These are phyloP conservation scores for Rhea pennata DNA, from an alignment of 2,113 vertebrate genomes.

Conservation along the genomic window DNA sequence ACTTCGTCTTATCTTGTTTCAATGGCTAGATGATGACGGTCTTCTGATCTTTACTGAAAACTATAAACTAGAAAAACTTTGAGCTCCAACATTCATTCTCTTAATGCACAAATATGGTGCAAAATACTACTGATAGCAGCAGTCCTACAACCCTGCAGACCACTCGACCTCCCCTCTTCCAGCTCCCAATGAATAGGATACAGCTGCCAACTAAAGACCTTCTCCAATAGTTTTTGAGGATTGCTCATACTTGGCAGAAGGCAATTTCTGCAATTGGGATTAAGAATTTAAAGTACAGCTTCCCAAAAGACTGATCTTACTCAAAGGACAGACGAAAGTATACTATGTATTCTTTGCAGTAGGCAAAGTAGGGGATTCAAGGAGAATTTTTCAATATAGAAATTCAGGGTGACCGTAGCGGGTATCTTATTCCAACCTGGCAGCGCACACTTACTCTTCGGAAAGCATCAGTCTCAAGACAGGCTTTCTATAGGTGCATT, in stretches of 20 bases:
- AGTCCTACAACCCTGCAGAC: not conserved
- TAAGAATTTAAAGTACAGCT: not conserved
- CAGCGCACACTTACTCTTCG: not conserved
- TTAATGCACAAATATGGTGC: fast-evolving
- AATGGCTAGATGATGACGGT: no score
- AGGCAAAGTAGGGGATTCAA: no score
- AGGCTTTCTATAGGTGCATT: not conserved
- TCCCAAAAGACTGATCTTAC: not conserved
- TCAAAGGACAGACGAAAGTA: not conserved
- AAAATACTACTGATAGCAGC: not conserved
- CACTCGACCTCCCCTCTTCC: not conserved
- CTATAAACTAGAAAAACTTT: not conserved
- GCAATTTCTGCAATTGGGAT: not conserved
- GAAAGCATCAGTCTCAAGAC: not conserved
- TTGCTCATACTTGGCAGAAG: not conserved
- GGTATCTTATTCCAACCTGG: not conserved
- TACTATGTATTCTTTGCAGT: not conserved
- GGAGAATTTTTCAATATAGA: not conserved
- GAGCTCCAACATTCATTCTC: not conserved
- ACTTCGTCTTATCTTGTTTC: not conserved
- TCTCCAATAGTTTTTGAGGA: not conserved
- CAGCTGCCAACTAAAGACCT: not conserved
- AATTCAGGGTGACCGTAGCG: not conserved
- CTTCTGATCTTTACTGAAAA: not conserved
- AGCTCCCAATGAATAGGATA: fast-evolving